phyloP scores from a whole-genome alignment of 2,888 invertebrate genomes.

The Nephrocerus scutellatus region DNA sequence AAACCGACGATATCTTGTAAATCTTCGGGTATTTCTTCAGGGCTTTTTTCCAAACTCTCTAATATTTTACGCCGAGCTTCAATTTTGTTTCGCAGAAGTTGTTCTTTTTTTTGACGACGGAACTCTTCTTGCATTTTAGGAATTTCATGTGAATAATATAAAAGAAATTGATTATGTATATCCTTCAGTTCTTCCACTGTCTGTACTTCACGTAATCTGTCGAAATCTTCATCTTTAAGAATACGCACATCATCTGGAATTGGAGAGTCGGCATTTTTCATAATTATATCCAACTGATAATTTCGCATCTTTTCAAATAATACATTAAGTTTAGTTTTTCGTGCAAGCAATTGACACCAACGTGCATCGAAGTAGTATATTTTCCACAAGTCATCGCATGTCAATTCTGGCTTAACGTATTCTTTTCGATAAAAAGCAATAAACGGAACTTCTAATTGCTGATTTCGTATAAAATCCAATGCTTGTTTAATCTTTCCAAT shows the following conservation, averaged over 20 bases:
- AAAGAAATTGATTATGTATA: constrained; percentile 83
- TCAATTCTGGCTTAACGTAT: constrained; percentile 89
- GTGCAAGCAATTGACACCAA: constrained; percentile 82
- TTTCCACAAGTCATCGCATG: constrained; percentile 94
- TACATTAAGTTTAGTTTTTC: constrained; percentile 74
- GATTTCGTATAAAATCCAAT: constrained; percentile 91
- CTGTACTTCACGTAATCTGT: constrained; percentile 67
- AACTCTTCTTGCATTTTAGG: constrained; percentile 74
- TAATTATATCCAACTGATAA: constrained; percentile 77
- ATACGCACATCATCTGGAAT: constrained; percentile 75
- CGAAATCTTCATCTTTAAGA: constrained; percentile 78
- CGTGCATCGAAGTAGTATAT: constrained; percentile 94
- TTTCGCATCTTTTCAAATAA: constrained; percentile 88
- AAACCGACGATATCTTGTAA: constrained; percentile 58
- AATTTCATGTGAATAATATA: constrained; percentile 83
- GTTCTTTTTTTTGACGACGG: constrained; percentile 60
- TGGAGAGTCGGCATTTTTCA: constrained; percentile 75
- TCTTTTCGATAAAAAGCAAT: constrained; percentile 98
- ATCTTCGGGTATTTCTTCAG: constrained; percentile 63
- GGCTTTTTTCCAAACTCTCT: constrained; percentile 29
- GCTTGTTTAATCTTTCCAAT: constrained; percentile 90
- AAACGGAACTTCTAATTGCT: constrained; percentile 94
- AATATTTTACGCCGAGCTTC: constrained; percentile 27
- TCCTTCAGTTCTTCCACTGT: constrained; percentile 89
- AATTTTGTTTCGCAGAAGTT: constrained; percentile 49